Evolutionary conservation across 2,113 vertebrate species (phyloP), one percentile per base, ranked within the genome.

Genomic region (Mystacornis crossleyi): DNA sequence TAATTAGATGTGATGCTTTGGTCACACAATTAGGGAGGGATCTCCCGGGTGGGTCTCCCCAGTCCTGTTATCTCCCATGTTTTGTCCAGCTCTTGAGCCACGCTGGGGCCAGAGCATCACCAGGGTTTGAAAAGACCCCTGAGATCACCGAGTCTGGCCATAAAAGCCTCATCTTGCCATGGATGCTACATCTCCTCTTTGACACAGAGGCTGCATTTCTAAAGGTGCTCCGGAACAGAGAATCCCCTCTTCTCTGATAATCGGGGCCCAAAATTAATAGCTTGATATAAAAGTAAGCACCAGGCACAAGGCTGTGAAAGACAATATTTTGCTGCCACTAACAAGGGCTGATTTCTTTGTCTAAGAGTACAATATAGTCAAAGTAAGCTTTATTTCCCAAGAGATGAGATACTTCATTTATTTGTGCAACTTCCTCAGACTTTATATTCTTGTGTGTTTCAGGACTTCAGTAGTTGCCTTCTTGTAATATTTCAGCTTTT

Each of bases 401-500:
- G 95, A 91, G 91, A 97, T 48, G 81, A 96, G 98, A 96, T 87
- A 89, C 89, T 96, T 97, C 94, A 95, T 97, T 97, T 98, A 96
- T 95, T 96, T 91, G 86, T 92, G 96, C 15, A 97, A 97, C 93
- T 97, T 97, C 96, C 95, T 95, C 87, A 92, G 82, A 97, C 96
- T 98, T 97, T 96, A 95, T 88, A 97, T 97, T 96, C 94, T 74
- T 80, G 61, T 67, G 89, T 62, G 58, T 98, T 98, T 97, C 97
- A 97, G 98, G 97, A 96, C 95, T 98, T 97, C 86, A 69, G 93
- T 53, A 95, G 97, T 97, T 95, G 96, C 97, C 96, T 98, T 73
- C 96, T 97, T 97, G 97, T 97, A 97, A 98, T 98, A 98, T 98
- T 98, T 98, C 97, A 98, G 98, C 97, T 98, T 98, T 98, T 98